Evolutionary conservation across 2,888 invertebrate species (phyloP), one percentile per base, ranked within the genome.

Genomic region (Aromia moschata): DNA sequence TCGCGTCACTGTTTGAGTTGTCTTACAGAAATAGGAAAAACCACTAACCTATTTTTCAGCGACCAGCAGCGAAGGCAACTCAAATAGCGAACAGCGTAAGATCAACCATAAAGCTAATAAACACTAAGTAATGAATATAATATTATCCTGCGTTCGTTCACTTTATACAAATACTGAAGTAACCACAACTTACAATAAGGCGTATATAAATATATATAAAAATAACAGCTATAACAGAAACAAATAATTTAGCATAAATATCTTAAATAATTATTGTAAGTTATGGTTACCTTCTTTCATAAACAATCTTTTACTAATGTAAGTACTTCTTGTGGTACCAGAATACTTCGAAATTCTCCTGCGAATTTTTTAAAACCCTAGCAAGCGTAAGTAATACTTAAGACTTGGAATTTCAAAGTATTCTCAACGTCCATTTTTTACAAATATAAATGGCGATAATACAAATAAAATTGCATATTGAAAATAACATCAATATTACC

Each of bases 161-260:
- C 74, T 73, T 76, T 75, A 73, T 77, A 77, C 76, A 77, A 74
- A 76, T 72, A 69, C 69, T 64, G 58, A 45, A 60, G 72, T 73
- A 75, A 73, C 72, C 71, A 71, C 72, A 75, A 75, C 76, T 74
- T 71, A 73, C 72, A 71, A 74, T 71, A 74, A 72, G 69, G 64
- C 60, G 60, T 66, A 64, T 68, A 65, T 66, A 65, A 63, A 65
- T 51, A 64, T 53, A 62, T 62, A 66, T 64, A 71, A 70, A 70
- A 72, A 69, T 71, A 73, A 72, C 71, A 69, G 67, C 68, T 67
- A 63, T 70, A 72, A 71, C 70, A 70, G 65, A 72, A 72, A 70
- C 64, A 70, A 70, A 63, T 56, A 65, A 65, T 57, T 60, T 49
- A 65, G 60, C 66, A 66, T 62, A 61, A 63, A 65, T 61, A 64